phyloP scores from a whole-genome alignment of 2,797 vertebrate genomes.

The Chelmon rostratus region DNA sequence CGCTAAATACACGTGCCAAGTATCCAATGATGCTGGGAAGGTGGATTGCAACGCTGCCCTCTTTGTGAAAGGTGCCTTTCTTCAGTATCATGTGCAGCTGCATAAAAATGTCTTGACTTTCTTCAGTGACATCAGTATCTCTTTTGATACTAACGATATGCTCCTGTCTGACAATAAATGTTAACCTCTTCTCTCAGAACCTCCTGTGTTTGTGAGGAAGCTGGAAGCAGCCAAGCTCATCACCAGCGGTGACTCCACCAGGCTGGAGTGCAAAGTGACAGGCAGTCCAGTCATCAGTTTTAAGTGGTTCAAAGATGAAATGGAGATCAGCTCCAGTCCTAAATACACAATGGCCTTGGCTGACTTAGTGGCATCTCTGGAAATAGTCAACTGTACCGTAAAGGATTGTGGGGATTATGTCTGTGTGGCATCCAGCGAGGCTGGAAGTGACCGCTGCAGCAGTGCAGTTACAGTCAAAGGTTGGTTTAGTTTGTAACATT shows the following conservation, averaged over 20 bases:
- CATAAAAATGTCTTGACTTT: slow-evolving; percentile 32
- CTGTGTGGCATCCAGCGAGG: slow-evolving; percentile 94
- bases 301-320: slow-evolving; percentile 94
- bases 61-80: slow-evolving; percentile 96
- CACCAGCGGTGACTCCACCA: slow-evolving; percentile 87
- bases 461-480: slow-evolving; percentile 95
- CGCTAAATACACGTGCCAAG: slow-evolving; percentile 93
- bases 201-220: slow-evolving; percentile 92
- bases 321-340: slow-evolving; percentile 88
- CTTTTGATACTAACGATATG: slow-evolving; percentile 59
- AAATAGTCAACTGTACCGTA: slow-evolving; percentile 80
- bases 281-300: slow-evolving; percentile 94
- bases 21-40: slow-evolving; percentile 93
- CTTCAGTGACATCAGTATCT: neutral
- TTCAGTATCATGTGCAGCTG: slow-evolving; percentile 54
- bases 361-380: slow-evolving; percentile 87
- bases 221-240: slow-evolving; percentile 90
- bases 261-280: slow-evolving; percentile 91
- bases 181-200: slow-evolving; percentile 86
- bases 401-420: slow-evolving; percentile 95
- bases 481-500: slow-evolving; percentile 80
- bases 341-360: slow-evolving; percentile 86
- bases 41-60: slow-evolving; percentile 90
- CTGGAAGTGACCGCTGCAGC: slow-evolving; percentile 93
- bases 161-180: slow-evolving; percentile 53